Evolutionary conservation across 2,888 invertebrate genomes (phyloP).

Genomic region (Orthosia gothica): DNA sequence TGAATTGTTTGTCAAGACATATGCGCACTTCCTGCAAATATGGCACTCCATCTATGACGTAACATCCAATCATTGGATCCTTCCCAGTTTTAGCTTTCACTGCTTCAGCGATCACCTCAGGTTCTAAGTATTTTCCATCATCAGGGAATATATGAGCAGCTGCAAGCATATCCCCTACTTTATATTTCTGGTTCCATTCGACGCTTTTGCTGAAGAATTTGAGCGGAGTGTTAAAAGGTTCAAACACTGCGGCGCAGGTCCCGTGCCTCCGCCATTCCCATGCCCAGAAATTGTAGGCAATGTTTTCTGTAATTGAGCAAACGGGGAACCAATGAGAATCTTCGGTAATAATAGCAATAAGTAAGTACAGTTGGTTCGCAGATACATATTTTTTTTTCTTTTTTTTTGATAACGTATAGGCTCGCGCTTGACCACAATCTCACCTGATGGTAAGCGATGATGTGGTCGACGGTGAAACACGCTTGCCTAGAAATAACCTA

Average conservation of each 20-base stretch:
- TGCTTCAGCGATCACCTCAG: slow-evolving; percentile 6
- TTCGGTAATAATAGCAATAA: no score
- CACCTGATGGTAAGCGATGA: no score
- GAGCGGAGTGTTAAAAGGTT: slow-evolving; percentile 17
- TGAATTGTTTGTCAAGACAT: slow-evolving; percentile 24
- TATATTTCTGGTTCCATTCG: slow-evolving; percentile 24
- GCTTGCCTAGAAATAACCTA: no score
- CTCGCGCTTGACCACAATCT: no score
- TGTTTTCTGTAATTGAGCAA: not conserved
- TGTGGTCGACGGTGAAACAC: no score
- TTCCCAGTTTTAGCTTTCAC: slow-evolving; percentile 19
- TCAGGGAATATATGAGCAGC: slow-evolving; percentile 26
- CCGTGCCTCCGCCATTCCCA: slow-evolving; percentile 24
- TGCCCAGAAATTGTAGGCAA: not conserved
- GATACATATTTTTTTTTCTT: no score
- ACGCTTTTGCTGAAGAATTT: slow-evolving; percentile 35
- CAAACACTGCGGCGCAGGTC: slow-evolving; percentile 10
- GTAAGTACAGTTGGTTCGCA: no score
- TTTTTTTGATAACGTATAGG: no score
- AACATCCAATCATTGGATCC: slow-evolving; percentile 31
- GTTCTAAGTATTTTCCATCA: slow-evolving; percentile 20
- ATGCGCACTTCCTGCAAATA: slow-evolving; percentile 32
- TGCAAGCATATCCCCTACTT: slow-evolving; percentile 8
- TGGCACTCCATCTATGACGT: not conserved
- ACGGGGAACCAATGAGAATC: not conserved